Percentiles rank a stretch among this genome's conserved stretches.
phyloP scores from a whole-genome alignment of 2,888 invertebrate genomes.

The Nemoura dubitans region DNA sequence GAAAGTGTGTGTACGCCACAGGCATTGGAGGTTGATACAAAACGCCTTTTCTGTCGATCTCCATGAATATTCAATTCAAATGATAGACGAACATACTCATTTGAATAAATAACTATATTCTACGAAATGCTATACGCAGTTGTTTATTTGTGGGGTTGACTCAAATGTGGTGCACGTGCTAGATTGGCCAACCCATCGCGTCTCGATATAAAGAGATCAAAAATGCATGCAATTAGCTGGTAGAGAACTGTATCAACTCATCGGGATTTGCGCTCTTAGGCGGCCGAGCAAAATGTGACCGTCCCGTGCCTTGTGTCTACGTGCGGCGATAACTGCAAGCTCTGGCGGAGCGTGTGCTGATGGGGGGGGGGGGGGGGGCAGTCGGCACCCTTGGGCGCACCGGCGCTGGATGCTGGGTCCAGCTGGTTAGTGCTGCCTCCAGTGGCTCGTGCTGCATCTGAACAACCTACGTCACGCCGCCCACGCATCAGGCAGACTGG shows the following conservation, averaged over 20 bases:
- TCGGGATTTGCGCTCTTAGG: background rate
- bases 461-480: background rate
- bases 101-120: slow-evolving; percentile 13
- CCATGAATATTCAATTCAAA: background rate
- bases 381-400: background rate
- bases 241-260: background rate
- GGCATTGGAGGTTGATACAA: background rate
- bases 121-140: background rate
- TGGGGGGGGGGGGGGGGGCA: too few relatives aligned
- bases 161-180: background rate
- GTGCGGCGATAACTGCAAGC: background rate
- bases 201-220: background rate
- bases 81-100: slow-evolving; percentile 19
- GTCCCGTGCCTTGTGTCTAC: background rate
- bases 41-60: background rate
- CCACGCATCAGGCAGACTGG: background rate
- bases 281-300: background rate
- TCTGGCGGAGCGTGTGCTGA: too few relatives aligned
- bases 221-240: background rate
- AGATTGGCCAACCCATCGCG: background rate
- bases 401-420: background rate
- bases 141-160: background rate
- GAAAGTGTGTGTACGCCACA: background rate
- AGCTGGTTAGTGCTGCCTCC: background rate
- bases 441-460: slow-evolving; percentile 7